Percentiles rank a stretch among this genome's conserved stretches.
phyloP scores from a whole-genome alignment of 2,797 vertebrate genomes.

The Ceryle rudis region DNA sequence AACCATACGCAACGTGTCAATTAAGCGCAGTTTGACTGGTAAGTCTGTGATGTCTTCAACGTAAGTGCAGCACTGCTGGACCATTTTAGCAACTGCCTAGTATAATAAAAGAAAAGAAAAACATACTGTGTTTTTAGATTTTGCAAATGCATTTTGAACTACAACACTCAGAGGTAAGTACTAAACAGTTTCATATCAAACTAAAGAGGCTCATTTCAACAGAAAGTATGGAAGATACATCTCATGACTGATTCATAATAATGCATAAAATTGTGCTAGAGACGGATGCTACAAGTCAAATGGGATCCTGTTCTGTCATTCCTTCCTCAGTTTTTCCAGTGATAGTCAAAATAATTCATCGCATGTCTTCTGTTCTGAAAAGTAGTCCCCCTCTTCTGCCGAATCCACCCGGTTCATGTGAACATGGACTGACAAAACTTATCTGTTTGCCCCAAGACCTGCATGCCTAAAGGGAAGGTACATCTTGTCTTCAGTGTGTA shows the following conservation, averaged over 20 bases:
- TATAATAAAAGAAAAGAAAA: slow-evolving; percentile 38
- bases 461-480: background rate
- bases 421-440: background rate
- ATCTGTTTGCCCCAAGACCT: background rate
- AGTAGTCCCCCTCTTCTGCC: background rate
- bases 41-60: slow-evolving; percentile 91
- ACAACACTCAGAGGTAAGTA: background rate
- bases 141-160: background rate
- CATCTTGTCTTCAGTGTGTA: background rate
- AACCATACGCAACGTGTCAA: slow-evolving; percentile 95
- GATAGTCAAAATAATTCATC: background rate
- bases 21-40: slow-evolving; percentile 92
- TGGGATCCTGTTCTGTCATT: background rate
- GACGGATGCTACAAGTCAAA: background rate
- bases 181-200: background rate
- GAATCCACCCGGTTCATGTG: background rate
- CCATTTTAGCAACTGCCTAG: slow-evolving; percentile 99
- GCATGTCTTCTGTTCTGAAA: background rate
- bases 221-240: background rate
- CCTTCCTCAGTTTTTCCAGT: background rate
- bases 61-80: slow-evolving; percentile 96
- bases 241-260: background rate
- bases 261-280: background rate
- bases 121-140: background rate
- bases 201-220: background rate